Evolutionary conservation across 2,113 vertebrate genomes (phyloP).

Genomic region (Cygnus atratus): DNA sequence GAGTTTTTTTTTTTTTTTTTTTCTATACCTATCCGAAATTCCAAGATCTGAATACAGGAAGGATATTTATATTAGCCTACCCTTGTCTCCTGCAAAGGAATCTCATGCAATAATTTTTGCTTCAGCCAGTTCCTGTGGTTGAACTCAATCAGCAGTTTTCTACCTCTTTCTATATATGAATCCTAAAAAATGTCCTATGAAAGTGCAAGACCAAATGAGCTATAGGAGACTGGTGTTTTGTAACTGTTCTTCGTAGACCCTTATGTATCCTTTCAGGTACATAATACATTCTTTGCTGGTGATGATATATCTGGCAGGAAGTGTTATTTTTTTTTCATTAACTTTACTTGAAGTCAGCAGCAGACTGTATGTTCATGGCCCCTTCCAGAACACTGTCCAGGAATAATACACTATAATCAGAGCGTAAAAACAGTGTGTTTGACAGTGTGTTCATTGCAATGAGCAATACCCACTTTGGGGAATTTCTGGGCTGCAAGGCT

Average conservation of each 20-base stretch:
- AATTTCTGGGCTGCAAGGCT: not conserved
- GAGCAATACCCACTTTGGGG: not conserved
- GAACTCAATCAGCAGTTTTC: not conserved
- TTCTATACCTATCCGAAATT: not conserved
- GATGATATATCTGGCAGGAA: not conserved
- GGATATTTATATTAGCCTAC: not conserved
- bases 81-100: not conserved
- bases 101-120: not conserved
- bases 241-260: not conserved
- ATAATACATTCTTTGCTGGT: accelerated
- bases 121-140: not conserved
- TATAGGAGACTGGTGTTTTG: not conserved
- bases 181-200: not conserved
- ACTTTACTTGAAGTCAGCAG: not conserved
- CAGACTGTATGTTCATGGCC: not conserved
- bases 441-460: not conserved
- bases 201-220: not conserved
- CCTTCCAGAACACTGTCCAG: not conserved
- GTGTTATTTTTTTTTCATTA: not conserved
- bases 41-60: not conserved
- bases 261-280: not conserved
- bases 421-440: not conserved
- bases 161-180: not conserved
- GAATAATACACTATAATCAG: not conserved
- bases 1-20: not conserved